Evolutionary conservation across 2,888 invertebrate genomes (phyloP).

Genomic region (Ceriagrion tenellum): DNA sequence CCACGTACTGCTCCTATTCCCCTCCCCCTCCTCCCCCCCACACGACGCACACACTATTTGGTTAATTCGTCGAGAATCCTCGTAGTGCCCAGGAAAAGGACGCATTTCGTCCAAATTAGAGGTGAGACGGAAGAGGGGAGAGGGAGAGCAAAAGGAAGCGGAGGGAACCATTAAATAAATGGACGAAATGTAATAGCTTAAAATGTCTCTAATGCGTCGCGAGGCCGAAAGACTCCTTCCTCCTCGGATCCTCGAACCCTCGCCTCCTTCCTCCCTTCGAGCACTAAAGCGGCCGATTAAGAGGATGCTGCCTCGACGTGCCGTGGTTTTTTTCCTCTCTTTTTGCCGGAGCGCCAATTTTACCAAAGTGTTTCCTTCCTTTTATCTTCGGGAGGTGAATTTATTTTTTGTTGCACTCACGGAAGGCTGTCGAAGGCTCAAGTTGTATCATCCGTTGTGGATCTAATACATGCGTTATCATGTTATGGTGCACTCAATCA

Average conservation of each 20-base stretch:
- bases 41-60: background rate
- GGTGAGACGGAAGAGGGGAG: background rate
- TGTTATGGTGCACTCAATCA: background rate
- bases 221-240: background rate
- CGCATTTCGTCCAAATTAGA: conserved; percentile 24
- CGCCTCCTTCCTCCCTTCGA: too few relatives aligned
- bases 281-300: background rate
- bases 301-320: background rate
- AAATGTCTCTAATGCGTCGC: conserved; percentile 11
- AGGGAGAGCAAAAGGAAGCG: too few relatives aligned
- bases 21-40: background rate
- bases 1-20: background rate
- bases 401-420: background rate
- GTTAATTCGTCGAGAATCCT: conserved; percentile 54
- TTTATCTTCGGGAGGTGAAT: background rate
- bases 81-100: background rate
- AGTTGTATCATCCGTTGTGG: background rate
- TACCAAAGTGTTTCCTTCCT: background rate
- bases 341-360: background rate
- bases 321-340: background rate
- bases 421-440: background rate
- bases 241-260: too few relatives aligned
- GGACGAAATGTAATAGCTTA: conserved; percentile 16
- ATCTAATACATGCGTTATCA: background rate
- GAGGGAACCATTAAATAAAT: conserved; percentile 9